These are phyloP conservation scores for Struthio camelus DNA, from an alignment of 2,113 vertebrate genomes.

Conservation along the genomic window DNA sequence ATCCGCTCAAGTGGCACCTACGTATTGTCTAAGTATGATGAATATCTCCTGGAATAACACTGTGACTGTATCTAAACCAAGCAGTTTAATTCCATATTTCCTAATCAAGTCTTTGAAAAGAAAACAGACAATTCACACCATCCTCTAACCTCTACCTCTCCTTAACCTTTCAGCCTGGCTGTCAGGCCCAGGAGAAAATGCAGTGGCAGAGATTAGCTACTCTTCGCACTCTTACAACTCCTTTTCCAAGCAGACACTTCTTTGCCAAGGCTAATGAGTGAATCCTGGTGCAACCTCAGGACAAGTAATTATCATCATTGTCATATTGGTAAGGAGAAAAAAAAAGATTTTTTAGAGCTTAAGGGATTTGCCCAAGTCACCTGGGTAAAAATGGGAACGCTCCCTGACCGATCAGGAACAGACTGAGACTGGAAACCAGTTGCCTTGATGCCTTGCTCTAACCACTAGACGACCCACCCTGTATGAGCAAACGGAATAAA, in stretches of 20 bases:
- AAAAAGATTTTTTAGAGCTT: neutral
- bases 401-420: slow-evolving; percentile 30
- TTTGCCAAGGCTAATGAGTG: neutral
- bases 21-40: neutral
- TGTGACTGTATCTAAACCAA: neutral
- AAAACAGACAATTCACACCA: neutral
- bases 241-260: neutral
- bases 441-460: slow-evolving; percentile 50
- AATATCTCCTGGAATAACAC: neutral
- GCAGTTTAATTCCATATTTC: neutral
- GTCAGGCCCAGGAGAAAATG: neutral
- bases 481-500: slow-evolving; percentile 65
- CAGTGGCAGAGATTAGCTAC: neutral
- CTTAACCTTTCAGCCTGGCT: neutral
- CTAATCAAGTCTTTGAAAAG: neutral
- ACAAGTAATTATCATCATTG: neutral
- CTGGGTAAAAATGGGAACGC: neutral
- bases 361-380: neutral
- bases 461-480: slow-evolving; percentile 63
- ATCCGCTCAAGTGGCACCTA: neutral
- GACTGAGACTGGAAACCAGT: slow-evolving; percentile 46
- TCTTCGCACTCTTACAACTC: neutral
- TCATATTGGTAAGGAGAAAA: neutral
- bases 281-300: neutral
- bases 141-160: neutral